A percentile compares a stretch with the other conserved stretches of the same genome.
Conservation (phyloP, 1,140 invertebrate genomes). For the Samia ricini region DNA sequence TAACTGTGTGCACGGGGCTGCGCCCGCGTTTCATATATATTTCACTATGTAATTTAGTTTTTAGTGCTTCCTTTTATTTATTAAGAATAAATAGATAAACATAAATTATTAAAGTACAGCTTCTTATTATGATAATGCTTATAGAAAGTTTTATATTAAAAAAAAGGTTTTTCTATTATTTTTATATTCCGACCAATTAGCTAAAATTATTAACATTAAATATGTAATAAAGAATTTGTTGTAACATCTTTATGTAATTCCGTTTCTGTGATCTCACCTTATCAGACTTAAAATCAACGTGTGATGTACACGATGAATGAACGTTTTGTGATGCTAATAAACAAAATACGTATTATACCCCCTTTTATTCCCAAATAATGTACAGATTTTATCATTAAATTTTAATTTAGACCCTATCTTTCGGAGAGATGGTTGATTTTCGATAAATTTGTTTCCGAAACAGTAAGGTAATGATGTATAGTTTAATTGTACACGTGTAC, state of each 20-base stretch:
- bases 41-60: no score
- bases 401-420: constrained; percentile 19
- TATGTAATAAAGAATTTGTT: constrained; percentile 10
- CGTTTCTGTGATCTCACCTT: constrained; percentile 43
- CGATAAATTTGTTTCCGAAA: not conserved
- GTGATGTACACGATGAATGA: constrained; percentile 62
- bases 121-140: no score
- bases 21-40: no score
- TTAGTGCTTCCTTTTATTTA: no score
- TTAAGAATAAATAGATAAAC: no score
- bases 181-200: no score
- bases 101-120: no score
- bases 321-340: constrained; percentile 69
- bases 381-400: constrained; percentile 1
- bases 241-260: constrained; percentile 41
- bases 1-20: no score
- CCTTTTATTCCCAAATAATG: constrained; percentile 19
- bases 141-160: no score
- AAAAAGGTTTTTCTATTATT: no score
- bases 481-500: constrained; percentile 55
- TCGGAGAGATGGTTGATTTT: constrained; percentile 6
- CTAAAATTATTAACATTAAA: no score
- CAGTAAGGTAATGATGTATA: constrained; percentile 33
- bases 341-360: constrained; percentile 45
- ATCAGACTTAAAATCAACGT: constrained; percentile 36